Base-by-base conservation (phyloP, 1,140 invertebrate genomes). In the Pollicipes pollicipes region DNA sequence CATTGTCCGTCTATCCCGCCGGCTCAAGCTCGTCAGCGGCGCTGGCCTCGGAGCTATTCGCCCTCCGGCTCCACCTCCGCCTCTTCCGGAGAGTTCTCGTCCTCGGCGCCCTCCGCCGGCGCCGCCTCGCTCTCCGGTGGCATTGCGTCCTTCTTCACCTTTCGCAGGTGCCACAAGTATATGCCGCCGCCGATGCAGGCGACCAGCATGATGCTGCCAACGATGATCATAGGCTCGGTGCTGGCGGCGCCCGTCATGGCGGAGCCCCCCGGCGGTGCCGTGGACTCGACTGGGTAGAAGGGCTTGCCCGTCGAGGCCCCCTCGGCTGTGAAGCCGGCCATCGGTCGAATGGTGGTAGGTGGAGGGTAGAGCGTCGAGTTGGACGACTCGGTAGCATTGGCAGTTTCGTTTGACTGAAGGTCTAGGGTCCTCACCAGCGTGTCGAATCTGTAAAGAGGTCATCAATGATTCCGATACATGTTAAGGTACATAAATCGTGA, bases 201-300 rank as follows among this genome's bases (percentile, higher is more conserved):
- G 45, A 24, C 45, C 45, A 58, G 45, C 45, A 58, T 58, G 45
- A 58, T 58, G 45, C 45, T 21, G 37, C 37, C 66, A 8, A 45
- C 35, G 70, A 45, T 66, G 66, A 35, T 35, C 30, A 67, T 8
- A 35, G 58, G 30, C 21, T 24, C 2, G 45, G 69, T 64, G 68
- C 32, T 68, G 69, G 31, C 58, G 13, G 30, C 69, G 45, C 69
- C 68, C 13, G 31, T 45, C 45, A 70, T 71, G 69, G 70, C 31
- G n/a, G n/a, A n/a, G 27, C 72, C 71, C 8, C 29, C 31, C 26
- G 63, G 29, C 30, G 70, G 68, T 17, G 73, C 64, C 4, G 32
- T 58, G 24, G 35, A 32, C 27, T 58, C 28, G 17, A 58, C n/a
- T 16, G 30, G 30, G 16, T 31, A 37, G 32, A 70, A 70, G 1